Base-by-base conservation (phyloP, 2,797 vertebrate species). In the Enteromius thamalakanensis region DNA sequence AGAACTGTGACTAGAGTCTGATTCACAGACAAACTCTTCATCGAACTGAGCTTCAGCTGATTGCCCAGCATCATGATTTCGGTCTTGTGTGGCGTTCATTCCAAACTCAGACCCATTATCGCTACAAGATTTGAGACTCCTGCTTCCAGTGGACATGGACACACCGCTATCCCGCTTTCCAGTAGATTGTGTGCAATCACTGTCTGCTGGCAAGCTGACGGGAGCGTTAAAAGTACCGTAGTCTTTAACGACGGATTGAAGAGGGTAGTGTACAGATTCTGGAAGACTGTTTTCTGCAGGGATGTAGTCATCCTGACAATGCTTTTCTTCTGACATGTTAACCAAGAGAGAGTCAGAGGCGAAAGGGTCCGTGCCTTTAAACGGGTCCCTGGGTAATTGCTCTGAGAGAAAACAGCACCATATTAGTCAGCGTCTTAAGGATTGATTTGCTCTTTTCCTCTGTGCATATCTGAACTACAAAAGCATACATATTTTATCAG, bases 311-410 rank as follows among this genome's bases (percentile, higher is more conserved):
- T 94, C 94, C 34, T 83, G 68, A 79, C 71, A 85, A 90, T 94
- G 93, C 58, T 92, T 93, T 85, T 94, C 95, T 0, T 90, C 74
- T 80, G 94, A 89, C 69, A 93, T 89, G 0, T 94, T 94, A 67
- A 92, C 94, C 90, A 96, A 96, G 90, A 96, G 94, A 65, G 85
- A 87, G 80, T 96, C 96, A 62, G 94, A 91, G 80, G 95, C 95
- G 92, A 97, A 97, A n/a, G 96, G 96, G 87, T 97, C 95, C 47
- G 94, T 95, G 88, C 95, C 96, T 95, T 95, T 96, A 90, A 97
- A 97, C 76, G 96, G 96, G 90, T 97, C 96, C 79, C 95, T 94
- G 85, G 95, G 95, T 77, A 98, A 97, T 69, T 95, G 96, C 94
- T 96, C 97, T 97, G 88, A 62, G 78, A 84, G 64, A 82, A 82